Conservation (phyloP, 1,140 invertebrate genomes). For the Eupristina koningsbergeri region DNA sequence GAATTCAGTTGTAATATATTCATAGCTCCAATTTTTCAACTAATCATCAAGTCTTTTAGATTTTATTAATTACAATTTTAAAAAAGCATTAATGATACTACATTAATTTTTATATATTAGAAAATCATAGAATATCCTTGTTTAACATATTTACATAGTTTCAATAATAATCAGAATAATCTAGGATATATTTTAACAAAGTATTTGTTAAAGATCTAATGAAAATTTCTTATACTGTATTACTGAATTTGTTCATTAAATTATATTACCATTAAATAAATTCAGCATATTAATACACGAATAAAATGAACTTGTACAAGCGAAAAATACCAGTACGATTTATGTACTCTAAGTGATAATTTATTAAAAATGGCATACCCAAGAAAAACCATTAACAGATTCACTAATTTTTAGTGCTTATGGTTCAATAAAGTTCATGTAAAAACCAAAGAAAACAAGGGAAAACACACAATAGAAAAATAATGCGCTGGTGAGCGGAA, state of each 20-base stretch:
- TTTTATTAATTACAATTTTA: background rate
- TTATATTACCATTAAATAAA: no score
- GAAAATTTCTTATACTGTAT: no score
- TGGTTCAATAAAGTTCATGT: constrained; percentile 1
- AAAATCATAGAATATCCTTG: background rate
- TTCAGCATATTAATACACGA: background rate
- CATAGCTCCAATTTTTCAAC: background rate
- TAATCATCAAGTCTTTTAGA: background rate
- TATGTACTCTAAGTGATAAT: background rate
- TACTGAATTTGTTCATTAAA: no score
- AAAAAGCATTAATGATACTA: no score
- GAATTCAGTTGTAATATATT: background rate
- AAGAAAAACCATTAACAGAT: background rate
- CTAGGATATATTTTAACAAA: no score
- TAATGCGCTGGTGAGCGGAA: background rate
- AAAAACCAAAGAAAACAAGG: background rate
- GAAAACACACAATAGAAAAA: background rate
- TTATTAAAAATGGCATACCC: background rate
- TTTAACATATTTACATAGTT: no score
- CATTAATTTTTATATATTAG: background rate
- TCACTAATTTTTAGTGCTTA: background rate
- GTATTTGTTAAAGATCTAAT: no score
- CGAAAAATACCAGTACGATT: background rate
- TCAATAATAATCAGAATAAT: no score
- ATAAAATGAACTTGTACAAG: background rate